phyloP scores from a whole-genome alignment of 2,888 invertebrate species.

The Carabus problematicus region DNA sequence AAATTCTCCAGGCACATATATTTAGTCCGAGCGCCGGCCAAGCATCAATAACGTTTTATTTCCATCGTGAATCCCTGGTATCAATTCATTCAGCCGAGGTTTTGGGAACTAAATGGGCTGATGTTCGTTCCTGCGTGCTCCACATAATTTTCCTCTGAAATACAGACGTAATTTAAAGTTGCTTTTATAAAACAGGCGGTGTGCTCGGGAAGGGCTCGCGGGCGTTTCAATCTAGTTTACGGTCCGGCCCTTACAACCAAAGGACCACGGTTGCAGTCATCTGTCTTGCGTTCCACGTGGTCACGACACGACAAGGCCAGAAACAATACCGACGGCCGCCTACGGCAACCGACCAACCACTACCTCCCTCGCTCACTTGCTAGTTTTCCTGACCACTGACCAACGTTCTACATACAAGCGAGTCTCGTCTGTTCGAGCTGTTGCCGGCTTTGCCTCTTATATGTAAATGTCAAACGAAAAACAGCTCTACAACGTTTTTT shows the following conservation, averaged over 20 bases:
- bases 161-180: constrained; percentile 5
- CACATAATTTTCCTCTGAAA: constrained; percentile 1
- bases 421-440: neutral
- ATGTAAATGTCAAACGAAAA: constrained; percentile 10
- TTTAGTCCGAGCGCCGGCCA: too few relatives aligned
- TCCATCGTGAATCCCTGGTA: too few relatives aligned
- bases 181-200: neutral
- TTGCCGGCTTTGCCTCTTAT: neutral
- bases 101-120: too few relatives aligned
- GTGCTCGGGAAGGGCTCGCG: neutral
- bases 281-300: constrained; percentile 22
- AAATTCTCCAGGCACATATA: too few relatives aligned
- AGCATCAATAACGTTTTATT: too few relatives aligned
- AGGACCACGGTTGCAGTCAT: constrained; percentile 2
- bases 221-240: constrained; percentile 8
- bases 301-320: constrained; percentile 18
- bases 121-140: too few relatives aligned
- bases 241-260: neutral
- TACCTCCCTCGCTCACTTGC: neutral
- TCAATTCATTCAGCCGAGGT: too few relatives aligned
- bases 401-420: neutral
- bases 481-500: neutral
- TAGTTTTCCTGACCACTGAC: neutral
- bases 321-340: constrained; percentile 6
- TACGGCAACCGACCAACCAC: neutral